Evolutionary conservation across 2,113 vertebrate species (phyloP), one percentile per base, ranked within the genome.

Genomic region (Calyptomena viridis): DNA sequence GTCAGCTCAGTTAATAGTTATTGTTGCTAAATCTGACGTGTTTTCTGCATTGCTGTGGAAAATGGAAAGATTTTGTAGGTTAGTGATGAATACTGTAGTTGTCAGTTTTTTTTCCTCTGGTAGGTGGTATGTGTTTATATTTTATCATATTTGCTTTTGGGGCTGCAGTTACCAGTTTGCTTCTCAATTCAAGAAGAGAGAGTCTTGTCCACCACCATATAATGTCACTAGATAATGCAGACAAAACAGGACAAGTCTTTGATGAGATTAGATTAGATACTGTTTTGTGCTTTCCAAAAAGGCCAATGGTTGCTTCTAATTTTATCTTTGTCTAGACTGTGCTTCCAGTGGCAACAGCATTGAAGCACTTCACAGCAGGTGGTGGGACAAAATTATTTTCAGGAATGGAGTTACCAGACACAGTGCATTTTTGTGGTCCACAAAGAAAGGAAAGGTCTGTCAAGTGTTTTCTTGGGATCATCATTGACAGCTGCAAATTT

Each of bases 281-380:
- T 60, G 58, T 53, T 85, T 74, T 64, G 49, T 52, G 71, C 44
- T 92, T 83, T 55, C 60, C 52, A 46, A 21, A 90, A 74, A 53
- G 42, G 60, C 71, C 46, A 74, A 4, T 46, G 30, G 27, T 80
- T 75, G 33, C 52, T 84, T 89, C 87, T 94, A 75, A 74, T 91
- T 96, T 91, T 94, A 63, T 76, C 68, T 27, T 81, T 66, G 66
- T 74, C 73, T 96, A 74, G 89, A 79, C 79, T 69, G 20, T 82
- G 74, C 87, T 89, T 93, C 84, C 74, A 91, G 31, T 91, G 71
- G 58, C 90, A 89, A 91, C 73, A 89, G 40, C 44, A 9, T 18
- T 72, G 44, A 93, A 87, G 47, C 25, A 21, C 42, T 81, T 76
- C 39, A 78, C 60, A 91, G 47, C 42, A 77, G 64, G 42, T 42